A percentile compares a stretch with the other conserved stretches of the same genome.
Evolutionary conservation across 1,140 invertebrate genomes (phyloP).

Genomic region (Ceratina australensis): DNA sequence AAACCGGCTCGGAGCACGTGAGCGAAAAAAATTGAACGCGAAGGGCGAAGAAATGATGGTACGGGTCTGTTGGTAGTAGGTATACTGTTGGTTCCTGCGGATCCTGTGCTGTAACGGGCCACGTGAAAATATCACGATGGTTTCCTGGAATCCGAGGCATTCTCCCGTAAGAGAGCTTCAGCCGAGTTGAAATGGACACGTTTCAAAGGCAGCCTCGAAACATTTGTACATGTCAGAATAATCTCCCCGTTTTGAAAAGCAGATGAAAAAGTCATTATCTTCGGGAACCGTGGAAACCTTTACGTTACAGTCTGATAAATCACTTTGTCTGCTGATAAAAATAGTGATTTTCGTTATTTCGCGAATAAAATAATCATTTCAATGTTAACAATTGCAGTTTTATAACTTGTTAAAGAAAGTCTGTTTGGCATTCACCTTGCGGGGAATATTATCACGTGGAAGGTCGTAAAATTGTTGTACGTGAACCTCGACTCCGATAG

Average conservation of each 20-base stretch:
- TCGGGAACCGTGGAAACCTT: no score
- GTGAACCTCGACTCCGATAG: constrained; percentile 38
- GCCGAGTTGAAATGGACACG: neutral
- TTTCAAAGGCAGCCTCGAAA: neutral
- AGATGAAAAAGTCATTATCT: no score
- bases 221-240: neutral
- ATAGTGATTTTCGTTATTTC: no score
- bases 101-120: constrained; percentile 17
- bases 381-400: no score
- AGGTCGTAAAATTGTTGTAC: constrained; percentile 16
- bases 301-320: no score
- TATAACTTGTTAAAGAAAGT: neutral
- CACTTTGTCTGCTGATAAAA: no score
- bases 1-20: constrained; percentile 26
- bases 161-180: neutral
- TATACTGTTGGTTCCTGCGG: constrained; percentile 10
- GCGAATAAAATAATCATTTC: no score
- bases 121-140: constrained; percentile 47
- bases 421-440: neutral
- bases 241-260: no score
- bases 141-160: constrained; percentile 7
- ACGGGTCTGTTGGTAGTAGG: neutral
- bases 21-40: constrained; percentile 46
- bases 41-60: constrained; percentile 8
- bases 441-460: neutral